A percentile compares a stretch with the other conserved stretches of the same genome.
Evolutionary conservation across 2,797 vertebrate species (phyloP).

Genomic region (Australoheros facetus): DNA sequence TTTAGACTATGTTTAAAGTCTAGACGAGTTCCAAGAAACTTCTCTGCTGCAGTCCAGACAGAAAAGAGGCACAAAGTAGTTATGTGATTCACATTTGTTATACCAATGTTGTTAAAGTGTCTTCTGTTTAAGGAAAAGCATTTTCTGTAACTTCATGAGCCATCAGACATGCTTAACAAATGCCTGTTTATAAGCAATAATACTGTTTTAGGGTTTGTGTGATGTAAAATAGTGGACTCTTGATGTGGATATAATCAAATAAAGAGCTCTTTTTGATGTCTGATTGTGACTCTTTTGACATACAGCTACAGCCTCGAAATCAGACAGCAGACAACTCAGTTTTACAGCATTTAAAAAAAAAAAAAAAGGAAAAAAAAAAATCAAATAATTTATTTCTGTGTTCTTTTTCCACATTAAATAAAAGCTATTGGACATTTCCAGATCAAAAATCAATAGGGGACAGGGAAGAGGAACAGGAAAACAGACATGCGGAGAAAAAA

Average conservation of each 20-base stretch:
- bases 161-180: slow-evolving; percentile 43
- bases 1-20: neutral
- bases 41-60: neutral
- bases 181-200: slow-evolving; percentile 68
- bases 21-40: neutral
- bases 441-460: slow-evolving; percentile 63
- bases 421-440: slow-evolving; percentile 79
- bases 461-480: slow-evolving; percentile 47
- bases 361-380: slow-evolving; percentile 62
- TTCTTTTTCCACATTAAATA: slow-evolving; percentile 82
- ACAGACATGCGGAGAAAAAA: slow-evolving; percentile 76
- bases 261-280: slow-evolving; percentile 50
- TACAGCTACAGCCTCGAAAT: neutral
- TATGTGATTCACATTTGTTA: slow-evolving; percentile 14
- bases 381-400: slow-evolving; percentile 83
- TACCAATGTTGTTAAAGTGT: neutral
- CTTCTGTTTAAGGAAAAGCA: slow-evolving; percentile 9
- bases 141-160: slow-evolving; percentile 30
- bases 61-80: neutral
- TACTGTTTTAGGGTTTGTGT: slow-evolving; percentile 47
- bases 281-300: slow-evolving; percentile 16
- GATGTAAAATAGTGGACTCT: slow-evolving; percentile 55
- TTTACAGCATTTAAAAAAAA: slow-evolving; percentile 71
- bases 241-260: slow-evolving; percentile 66
- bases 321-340: slow-evolving; percentile 56